Base-by-base conservation (phyloP, 2,888 invertebrate species). In the Parochlus steinenii region DNA sequence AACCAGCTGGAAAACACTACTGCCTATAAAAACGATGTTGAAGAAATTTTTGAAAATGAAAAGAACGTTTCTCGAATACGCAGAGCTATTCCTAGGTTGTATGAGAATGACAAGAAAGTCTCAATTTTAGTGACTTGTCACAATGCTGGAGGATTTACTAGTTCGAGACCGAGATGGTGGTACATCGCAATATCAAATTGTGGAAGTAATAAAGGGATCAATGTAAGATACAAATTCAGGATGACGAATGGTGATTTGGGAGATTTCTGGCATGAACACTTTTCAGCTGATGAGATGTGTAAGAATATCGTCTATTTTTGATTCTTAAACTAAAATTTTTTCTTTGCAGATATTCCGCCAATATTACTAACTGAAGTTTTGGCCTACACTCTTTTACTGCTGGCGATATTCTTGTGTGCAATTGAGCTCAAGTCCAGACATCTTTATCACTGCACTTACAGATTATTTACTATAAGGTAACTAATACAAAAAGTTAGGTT, bases 281-380 rank as follows among this genome's bases (percentile, higher is more conserved):
- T 89, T 52, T 90, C 90, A 0, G 90, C 89, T 6, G 92, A 93
- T 55, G 87, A 93, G 61, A 89, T 90, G 61, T 87, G 90, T 86
- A 65, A 75, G 81, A 65, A 22, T 22, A 7, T 22, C 22, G 6
- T 7, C 22, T 22, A 7, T 7, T 15, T 32, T 10, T 8, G 10
- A 12, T 32, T 24, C 4, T 17, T 20, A 10, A 17, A 34, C 20
- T 34, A 6, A 39, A 27, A 22, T 32, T 39, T 28, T 40, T 41
- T 37, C 40, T 38, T 65, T 64, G 5, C 66, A 92, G 90, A 86
- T 53, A 85, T 90, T 37, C 63, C 90, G 1, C 87, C 87, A 29
- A 72, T 83, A 6, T 62, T 89, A 11, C 67, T 87, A 46, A 67
- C 72, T 0, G 85, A 81, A 50, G 66, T 74, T 1, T 62, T 79